These are phyloP conservation scores for Villa cingulata DNA, from an alignment of 2,888 invertebrate species.

Conservation along the genomic window DNA sequence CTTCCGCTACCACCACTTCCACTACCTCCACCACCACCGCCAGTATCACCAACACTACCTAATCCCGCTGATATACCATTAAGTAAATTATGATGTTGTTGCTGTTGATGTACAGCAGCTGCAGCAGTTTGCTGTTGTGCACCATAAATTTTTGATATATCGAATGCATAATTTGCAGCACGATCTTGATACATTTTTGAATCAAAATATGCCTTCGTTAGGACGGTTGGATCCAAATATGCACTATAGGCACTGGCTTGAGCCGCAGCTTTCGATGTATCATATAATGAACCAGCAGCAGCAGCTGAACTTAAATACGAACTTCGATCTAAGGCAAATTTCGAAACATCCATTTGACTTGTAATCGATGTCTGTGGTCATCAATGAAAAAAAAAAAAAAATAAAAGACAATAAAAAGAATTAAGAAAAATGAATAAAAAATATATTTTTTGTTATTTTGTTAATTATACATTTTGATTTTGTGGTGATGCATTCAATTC, in stretches of 20 bases:
- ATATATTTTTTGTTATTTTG: too few species aligned
- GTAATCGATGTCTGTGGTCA: slow-evolving; percentile 24
- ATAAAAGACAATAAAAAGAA: too few species aligned
- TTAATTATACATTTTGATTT: too few species aligned
- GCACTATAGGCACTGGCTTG: slow-evolving; percentile 36
- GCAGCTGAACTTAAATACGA: slow-evolving; percentile 33
- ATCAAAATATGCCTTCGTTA: slow-evolving; percentile 37
- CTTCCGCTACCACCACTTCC: slow-evolving; percentile 5
- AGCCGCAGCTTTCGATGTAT: slow-evolving; percentile 25
- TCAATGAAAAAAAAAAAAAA: too few species aligned
- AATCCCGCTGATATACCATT: slow-evolving; percentile 20
- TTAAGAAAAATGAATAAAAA: too few species aligned
- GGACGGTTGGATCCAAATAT: slow-evolving; percentile 35
- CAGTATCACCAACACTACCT: slow-evolving; percentile 1
- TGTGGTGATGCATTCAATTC: too few species aligned
- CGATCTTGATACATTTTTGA: slow-evolving; percentile 38
- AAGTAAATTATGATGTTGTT: slow-evolving; percentile 28
- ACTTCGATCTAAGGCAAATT: slow-evolving; percentile 35
- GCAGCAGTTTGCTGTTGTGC: slow-evolving; percentile 32
- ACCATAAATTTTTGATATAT: slow-evolving; percentile 35
- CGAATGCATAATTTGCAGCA: slow-evolving; percentile 36
- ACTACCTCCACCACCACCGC: slow-evolving; percentile 16
- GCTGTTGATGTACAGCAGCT: slow-evolving; percentile 25
- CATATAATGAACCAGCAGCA: slow-evolving; percentile 29
- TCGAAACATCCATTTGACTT: slow-evolving; percentile 34